A percentile compares a stretch with the other conserved stretches of the same genome.
Conservation (phyloP, 1,140 invertebrate genomes). For the Patella vulgata region DNA sequence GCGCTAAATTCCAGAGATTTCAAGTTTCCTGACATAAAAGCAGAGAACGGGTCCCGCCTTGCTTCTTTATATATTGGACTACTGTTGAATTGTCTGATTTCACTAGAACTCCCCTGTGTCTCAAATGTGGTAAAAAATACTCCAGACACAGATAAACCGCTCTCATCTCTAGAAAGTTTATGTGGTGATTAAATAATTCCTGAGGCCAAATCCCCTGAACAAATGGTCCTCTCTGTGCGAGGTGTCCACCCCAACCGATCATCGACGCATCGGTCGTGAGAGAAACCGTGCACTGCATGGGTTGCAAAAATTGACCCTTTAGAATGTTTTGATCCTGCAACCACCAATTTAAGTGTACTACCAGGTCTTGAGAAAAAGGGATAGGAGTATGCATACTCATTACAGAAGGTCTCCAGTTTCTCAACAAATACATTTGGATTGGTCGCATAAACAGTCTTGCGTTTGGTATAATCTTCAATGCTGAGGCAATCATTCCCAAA, state of each 20-base stretch:
- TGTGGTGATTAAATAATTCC: too few relatives aligned
- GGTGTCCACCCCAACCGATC: too few relatives aligned
- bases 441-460: constrained; percentile 22
- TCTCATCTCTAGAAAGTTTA: not conserved
- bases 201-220: too few relatives aligned
- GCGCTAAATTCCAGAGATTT: too few relatives aligned
- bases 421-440: constrained; percentile 20
- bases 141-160: constrained; percentile 19
- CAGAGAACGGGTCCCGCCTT: too few relatives aligned
- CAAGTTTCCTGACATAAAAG: too few relatives aligned
- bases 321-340: constrained; percentile 7
- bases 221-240: too few relatives aligned
- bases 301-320: constrained; percentile 8
- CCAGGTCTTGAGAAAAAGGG: constrained; percentile 3
- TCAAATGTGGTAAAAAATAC: constrained; percentile 21
- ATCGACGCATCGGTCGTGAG: constrained; percentile 17
- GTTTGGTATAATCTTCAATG: constrained; percentile 19
- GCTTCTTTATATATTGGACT: too few relatives aligned
- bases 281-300: not conserved
- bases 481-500: constrained; percentile 7
- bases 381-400: not conserved
- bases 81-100: too few relatives aligned
- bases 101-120: constrained; percentile 3
- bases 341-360: constrained; percentile 13
- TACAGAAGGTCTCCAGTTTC: constrained; percentile 14